phyloP scores from a whole-genome alignment of 1,140 invertebrate genomes.

The Gerris buenoi region DNA sequence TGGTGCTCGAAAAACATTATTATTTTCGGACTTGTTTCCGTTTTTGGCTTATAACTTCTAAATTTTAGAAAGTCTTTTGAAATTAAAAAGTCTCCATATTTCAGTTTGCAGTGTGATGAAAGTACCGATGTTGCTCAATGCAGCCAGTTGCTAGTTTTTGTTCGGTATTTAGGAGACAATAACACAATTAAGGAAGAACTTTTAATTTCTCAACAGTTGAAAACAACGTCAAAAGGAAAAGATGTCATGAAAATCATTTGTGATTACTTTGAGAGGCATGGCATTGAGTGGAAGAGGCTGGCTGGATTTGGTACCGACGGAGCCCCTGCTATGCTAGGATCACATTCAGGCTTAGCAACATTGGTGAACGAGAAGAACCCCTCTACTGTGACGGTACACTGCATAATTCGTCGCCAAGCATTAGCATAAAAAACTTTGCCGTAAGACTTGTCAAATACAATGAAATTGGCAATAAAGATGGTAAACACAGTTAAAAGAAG shows the following conservation, averaged over 20 bases:
- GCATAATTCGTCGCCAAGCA: conserved; percentile 25
- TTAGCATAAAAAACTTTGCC: too few species aligned
- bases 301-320: conserved; percentile 25
- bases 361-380: conserved; percentile 25
- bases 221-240: conserved; percentile 22
- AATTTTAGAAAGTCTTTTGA: too few species aligned
- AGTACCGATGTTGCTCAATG: too few species aligned
- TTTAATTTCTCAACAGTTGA: conserved; percentile 1
- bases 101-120: too few species aligned
- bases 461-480: too few species aligned
- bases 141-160: too few species aligned
- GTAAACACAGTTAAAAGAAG: too few species aligned
- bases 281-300: conserved; percentile 21
- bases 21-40: too few species aligned
- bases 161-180: conserved; percentile 10
- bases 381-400: conserved; percentile 21
- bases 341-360: conserved; percentile 23
- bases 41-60: too few species aligned
- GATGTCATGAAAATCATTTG: conserved; percentile 21
- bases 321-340: conserved; percentile 28
- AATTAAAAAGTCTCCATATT: too few species aligned
- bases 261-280: conserved; percentile 23
- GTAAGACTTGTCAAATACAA: too few species aligned
- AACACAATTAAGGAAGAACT: conserved; percentile 12
- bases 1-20: too few species aligned